Conservation (phyloP, 1,140 invertebrate species). For the Notospermus geniculatus region DNA sequence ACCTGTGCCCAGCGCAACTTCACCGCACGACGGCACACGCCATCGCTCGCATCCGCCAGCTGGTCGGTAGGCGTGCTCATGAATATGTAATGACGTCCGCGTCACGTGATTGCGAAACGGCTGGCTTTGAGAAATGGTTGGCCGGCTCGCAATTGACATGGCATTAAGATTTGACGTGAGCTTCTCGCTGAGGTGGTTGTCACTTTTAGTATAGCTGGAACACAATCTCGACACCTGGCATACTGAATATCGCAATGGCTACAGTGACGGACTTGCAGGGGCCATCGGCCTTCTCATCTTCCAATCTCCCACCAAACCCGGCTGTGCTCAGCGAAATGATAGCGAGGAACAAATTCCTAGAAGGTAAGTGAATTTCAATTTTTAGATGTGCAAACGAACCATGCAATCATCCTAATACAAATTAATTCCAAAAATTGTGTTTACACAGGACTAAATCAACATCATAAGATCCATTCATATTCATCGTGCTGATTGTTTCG, state of each 20-base stretch:
- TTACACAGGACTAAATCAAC: slow-evolving; percentile 1
- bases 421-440: slow-evolving; percentile 15
- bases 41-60: too few species aligned
- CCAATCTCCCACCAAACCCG: slow-evolving; percentile 63
- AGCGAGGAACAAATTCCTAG: slow-evolving; percentile 80
- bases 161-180: neutral
- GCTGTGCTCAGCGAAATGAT: slow-evolving; percentile 78
- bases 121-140: slow-evolving; percentile 2
- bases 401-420: slow-evolving; percentile 11
- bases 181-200: neutral
- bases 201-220: neutral
- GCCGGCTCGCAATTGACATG: neutral
- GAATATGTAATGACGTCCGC: neutral
- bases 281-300: slow-evolving; percentile 18
- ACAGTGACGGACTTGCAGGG: neutral
- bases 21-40: too few species aligned
- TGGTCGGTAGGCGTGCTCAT: too few species aligned
- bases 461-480: neutral
- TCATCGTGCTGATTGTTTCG: too few species aligned
- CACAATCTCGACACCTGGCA: neutral
- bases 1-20: too few species aligned
- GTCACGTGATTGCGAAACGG: neutral
- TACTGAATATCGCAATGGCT: neutral
- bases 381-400: neutral
- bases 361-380: slow-evolving; percentile 65